phyloP scores from a whole-genome alignment of 2,113 vertebrate species.

The Prochilodus magdalenae region DNA sequence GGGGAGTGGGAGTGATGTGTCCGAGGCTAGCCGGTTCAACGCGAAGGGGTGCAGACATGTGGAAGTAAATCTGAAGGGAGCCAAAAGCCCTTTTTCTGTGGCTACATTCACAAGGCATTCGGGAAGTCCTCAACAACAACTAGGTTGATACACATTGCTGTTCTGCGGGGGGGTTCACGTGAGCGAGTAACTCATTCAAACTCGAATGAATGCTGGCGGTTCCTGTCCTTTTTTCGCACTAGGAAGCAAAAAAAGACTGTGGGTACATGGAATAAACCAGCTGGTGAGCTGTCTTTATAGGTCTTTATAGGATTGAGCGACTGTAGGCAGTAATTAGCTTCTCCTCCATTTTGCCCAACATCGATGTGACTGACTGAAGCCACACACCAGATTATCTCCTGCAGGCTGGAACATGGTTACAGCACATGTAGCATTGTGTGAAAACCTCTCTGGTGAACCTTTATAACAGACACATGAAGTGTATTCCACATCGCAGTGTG shows the following conservation, averaged over 20 bases:
- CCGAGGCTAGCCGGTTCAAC: conserved; percentile 20
- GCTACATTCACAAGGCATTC: neutral
- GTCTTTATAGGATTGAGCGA: neutral
- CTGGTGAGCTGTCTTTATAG: neutral
- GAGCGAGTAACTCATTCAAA: neutral
- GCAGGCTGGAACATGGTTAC: too few relatives aligned
- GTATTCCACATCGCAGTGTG: too few relatives aligned
- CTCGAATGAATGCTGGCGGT: neutral
- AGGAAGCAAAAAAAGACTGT: neutral
- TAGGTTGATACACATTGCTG: neutral
- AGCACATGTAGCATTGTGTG: neutral
- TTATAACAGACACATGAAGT: too few relatives aligned
- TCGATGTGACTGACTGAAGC: neutral
- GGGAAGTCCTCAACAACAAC: neutral
- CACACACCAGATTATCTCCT: too few relatives aligned
- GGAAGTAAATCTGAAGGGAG: conserved; percentile 26
- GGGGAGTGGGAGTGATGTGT: conserved; percentile 25
- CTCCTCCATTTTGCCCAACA: neutral
- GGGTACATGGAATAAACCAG: neutral
- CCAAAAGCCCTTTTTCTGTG: neutral
- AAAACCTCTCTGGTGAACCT: neutral
- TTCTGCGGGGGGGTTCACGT: neutral
- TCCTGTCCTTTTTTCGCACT: neutral
- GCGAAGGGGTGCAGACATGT: conserved; percentile 12
- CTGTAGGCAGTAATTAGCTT: neutral